Conservation (phyloP, 2,113 vertebrate species). For the Pteruthius melanotis region DNA sequence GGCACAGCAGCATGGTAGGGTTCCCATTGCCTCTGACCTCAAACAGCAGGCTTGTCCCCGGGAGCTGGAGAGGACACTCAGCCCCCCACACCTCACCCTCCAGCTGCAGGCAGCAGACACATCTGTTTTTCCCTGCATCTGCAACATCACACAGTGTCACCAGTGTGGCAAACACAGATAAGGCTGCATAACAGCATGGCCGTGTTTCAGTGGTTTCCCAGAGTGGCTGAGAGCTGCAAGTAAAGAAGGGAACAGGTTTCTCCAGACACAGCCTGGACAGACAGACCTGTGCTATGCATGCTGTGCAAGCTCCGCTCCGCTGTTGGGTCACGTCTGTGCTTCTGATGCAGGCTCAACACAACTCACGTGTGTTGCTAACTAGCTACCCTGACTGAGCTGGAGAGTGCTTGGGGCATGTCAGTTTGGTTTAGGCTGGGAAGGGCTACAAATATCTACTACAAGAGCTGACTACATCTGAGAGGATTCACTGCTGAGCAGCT, state of each 20-base stretch:
- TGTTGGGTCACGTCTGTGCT: rapidly evolving
- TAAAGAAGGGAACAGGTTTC: background rate
- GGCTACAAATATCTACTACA: background rate
- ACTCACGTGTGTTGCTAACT: rapidly evolving
- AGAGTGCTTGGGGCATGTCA: background rate
- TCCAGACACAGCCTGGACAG: background rate
- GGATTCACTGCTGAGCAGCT: background rate
- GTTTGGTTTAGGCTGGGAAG: background rate
- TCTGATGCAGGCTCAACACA: background rate
- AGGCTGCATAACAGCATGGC: background rate
- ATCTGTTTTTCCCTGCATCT: background rate
- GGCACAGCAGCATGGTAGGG: background rate
- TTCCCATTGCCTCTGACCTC: background rate
- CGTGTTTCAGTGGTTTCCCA: background rate
- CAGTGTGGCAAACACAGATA: background rate
- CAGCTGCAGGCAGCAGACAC: background rate
- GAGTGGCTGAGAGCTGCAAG: background rate
- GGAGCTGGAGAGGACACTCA: background rate
- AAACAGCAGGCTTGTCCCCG: background rate
- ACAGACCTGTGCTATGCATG: background rate
- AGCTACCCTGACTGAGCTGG: background rate
- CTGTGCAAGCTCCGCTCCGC: background rate
- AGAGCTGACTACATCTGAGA: background rate
- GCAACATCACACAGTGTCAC: background rate
- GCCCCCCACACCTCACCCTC: background rate